phyloP scores from a whole-genome alignment of 2,797 vertebrate species.

The Ambastaia sidthimunki region DNA sequence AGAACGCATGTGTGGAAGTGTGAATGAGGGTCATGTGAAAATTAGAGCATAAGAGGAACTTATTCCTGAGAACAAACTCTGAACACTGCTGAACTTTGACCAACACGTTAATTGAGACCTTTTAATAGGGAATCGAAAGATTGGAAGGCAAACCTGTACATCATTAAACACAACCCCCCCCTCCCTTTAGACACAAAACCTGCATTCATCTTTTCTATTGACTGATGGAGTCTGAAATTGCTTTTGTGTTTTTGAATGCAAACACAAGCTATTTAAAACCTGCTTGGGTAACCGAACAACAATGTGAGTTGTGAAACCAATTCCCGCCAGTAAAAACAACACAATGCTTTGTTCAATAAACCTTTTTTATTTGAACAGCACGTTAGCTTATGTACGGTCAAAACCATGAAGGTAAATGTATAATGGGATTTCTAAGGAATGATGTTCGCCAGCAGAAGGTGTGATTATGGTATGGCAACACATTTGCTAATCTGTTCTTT shows the following conservation, averaged over 20 bases:
- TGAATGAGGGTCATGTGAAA: constrained; percentile 47
- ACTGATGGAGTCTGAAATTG: background rate
- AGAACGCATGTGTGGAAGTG: constrained; percentile 4
- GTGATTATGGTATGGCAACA: constrained; percentile 79
- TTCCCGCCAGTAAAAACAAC: constrained; percentile 41
- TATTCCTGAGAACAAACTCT: background rate
- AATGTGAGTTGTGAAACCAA: constrained; percentile 1
- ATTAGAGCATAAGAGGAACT: constrained; percentile 21
- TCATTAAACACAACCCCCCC: background rate
- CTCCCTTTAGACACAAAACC: background rate
- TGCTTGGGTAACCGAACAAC: background rate
- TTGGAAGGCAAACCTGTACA: background rate
- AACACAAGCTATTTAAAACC: constrained; percentile 1
- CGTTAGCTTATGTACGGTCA: constrained; percentile 88
- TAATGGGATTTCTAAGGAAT: constrained; percentile 77
- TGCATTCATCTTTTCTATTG: background rate
- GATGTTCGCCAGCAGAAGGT: constrained; percentile 75
- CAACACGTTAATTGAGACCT: constrained; percentile 12
- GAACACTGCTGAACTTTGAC: background rate
- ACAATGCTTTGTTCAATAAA: constrained; percentile 73
- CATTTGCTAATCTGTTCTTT: constrained; percentile 79
- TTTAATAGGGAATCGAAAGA: constrained; percentile 1
- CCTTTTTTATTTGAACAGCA: constrained; percentile 83
- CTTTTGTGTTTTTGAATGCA: constrained; percentile 1
- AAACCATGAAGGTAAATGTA: constrained; percentile 80